Base-by-base conservation (phyloP, 2,888 invertebrate genomes). In the Agrotis exclamationis region DNA sequence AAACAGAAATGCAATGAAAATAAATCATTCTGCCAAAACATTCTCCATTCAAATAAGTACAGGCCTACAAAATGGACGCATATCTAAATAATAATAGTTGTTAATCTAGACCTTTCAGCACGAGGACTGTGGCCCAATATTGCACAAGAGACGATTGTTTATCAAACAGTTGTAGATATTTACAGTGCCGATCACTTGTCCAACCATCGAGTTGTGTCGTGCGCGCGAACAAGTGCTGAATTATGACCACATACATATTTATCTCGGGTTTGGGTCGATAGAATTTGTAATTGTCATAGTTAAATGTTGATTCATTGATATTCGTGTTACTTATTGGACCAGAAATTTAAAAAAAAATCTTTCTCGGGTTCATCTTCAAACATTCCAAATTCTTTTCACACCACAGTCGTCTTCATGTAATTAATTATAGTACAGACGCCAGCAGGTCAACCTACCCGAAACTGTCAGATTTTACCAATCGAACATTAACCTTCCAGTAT, bases 81-180 rank as follows among this genome's bases (percentile, higher is more conserved):
- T 75, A 76, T 72, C 79, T 75, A 71, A 82, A 79, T 70, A 73
- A 76, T 74, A 84, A 73, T 65, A 84, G 64, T 80, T 82, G 79
- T 82, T 86, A 85, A 85, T 86, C 74, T 86, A 88, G 84, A 87
- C 85, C 86, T 86, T 87, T 86, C 82, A 80, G 78, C 77, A 81
- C 74, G 81, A 85, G 87, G 89, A 85, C 90, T 87, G 84, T 84
- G 85, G 85, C 86, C 82, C 85, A 86, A 85, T 74, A 83, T 92
- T 93, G 87, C 89, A 85, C 86, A 91, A 91, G 85, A 72, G 75
- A 76, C 86, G 83, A 91, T 92, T 90, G 91, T 92, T 88, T 88
- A 88, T 88, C 86, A 88, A 90, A 88, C 84, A 84, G 85, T 83
- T 74, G 71, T 82, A 83, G 85, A 73, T 84, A 86, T 89, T 89